These are phyloP conservation scores for Leptobrachium ailaonicum DNA, from an alignment of 2,113 vertebrate genomes.

Conservation along the genomic window DNA sequence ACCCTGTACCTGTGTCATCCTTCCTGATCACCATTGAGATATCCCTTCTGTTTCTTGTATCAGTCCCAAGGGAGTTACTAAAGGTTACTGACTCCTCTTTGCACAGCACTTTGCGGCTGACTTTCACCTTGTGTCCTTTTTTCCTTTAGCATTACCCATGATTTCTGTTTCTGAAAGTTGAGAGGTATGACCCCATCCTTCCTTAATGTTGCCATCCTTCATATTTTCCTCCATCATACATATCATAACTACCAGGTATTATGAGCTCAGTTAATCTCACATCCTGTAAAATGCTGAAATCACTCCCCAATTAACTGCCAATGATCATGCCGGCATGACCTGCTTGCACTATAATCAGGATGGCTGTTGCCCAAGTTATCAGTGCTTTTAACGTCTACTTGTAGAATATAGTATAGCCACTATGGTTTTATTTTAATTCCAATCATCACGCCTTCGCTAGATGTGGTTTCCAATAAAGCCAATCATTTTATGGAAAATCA, in stretches of 20 bases:
- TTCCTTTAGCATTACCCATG: constrained; percentile 71
- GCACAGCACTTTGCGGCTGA: constrained; percentile 59
- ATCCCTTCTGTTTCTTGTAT: constrained; percentile 54
- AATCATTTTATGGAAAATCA: too few relatives aligned
- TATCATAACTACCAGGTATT: constrained; percentile 45
- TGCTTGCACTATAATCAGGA: not conserved
- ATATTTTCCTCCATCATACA: constrained; percentile 52
- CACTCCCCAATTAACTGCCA: constrained; percentile 11
- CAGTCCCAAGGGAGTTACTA: not conserved
- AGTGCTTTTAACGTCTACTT: too few relatives aligned
- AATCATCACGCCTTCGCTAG: too few relatives aligned
- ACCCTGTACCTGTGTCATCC: not conserved
- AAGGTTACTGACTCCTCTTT: constrained; percentile 55
- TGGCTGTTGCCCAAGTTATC: too few relatives aligned
- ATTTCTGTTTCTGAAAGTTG: constrained; percentile 75
- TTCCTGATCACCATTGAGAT: not conserved
- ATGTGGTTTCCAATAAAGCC: too few relatives aligned
- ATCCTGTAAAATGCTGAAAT: constrained; percentile 21
- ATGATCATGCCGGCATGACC: not conserved
- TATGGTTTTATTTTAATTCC: too few relatives aligned
- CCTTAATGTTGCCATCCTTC: constrained; percentile 59
- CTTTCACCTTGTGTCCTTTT: constrained; percentile 71
- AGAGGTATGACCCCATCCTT: constrained; percentile 69
- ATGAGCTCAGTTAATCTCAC: constrained; percentile 49
- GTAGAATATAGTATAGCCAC: too few relatives aligned